Evolutionary conservation across 2,797 vertebrate species (phyloP).

Genomic region (Babyrousa celebensis): DNA sequence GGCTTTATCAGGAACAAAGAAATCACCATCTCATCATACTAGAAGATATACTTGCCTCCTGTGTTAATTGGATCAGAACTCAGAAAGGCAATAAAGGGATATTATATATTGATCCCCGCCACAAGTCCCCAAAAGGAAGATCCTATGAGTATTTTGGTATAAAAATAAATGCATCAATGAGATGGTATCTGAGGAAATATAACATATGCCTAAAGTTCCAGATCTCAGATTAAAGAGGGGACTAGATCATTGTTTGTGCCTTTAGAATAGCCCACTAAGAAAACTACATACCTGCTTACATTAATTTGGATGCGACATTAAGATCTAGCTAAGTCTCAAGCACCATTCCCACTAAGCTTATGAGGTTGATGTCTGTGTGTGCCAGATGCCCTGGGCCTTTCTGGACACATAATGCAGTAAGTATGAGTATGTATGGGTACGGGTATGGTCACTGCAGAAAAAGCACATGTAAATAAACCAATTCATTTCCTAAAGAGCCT

Average conservation of each 20-base stretch:
- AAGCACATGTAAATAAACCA: not conserved
- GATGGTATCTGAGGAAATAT: not conserved
- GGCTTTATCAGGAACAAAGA: constrained; percentile 20
- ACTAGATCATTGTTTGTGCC: not conserved
- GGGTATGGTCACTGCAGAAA: not conserved
- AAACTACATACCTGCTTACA: not conserved
- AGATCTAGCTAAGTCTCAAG: constrained; percentile 34
- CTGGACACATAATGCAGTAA: not conserved
- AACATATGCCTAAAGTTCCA: not conserved
- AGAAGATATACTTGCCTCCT: not conserved
- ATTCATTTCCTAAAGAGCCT: not conserved
- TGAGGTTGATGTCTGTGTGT: not conserved
- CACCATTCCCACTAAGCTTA: not conserved
- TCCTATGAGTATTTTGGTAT: not conserved
- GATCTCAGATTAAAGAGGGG: not conserved
- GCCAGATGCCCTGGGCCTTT: not conserved
- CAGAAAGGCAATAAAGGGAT: not conserved
- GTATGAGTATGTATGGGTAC: not conserved
- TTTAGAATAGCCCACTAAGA: not conserved
- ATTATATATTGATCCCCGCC: not conserved
- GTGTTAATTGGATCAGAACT: not conserved
- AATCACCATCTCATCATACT: not conserved
- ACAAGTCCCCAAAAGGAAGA: not conserved
- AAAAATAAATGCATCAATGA: not conserved
- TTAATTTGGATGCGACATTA: not conserved